phyloP scores from a whole-genome alignment of 2,888 invertebrate genomes.

The Drosophila algonquin region DNA sequence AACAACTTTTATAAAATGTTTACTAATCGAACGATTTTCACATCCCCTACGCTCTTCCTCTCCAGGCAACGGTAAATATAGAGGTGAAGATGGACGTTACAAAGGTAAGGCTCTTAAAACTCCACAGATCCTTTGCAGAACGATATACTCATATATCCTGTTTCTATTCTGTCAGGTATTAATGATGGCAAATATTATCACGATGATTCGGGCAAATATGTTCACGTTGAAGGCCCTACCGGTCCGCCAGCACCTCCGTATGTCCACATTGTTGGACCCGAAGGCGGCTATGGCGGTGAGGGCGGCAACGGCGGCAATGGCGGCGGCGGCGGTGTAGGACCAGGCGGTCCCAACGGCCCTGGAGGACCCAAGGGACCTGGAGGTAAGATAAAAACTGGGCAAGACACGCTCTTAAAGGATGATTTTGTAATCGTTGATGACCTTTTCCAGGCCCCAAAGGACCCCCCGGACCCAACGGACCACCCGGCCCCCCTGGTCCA shows the following conservation, averaged over 20 bases:
- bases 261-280: slow-evolving; percentile 80
- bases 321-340: slow-evolving; percentile 68
- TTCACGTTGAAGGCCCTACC: slow-evolving; percentile 82
- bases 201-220: slow-evolving; percentile 83
- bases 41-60: slow-evolving; percentile 50
- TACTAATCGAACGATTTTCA: slow-evolving; percentile 58
- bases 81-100: slow-evolving; percentile 62
- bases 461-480: slow-evolving; percentile 74
- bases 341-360: slow-evolving; percentile 79
- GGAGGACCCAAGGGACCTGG: slow-evolving; percentile 77
- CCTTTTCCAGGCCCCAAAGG: slow-evolving; percentile 38
- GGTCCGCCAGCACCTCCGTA: slow-evolving; percentile 83
- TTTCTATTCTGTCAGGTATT: slow-evolving; percentile 49
- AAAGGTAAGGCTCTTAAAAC: slow-evolving; percentile 62
- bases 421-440: not conserved
- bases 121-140: not conserved
- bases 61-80: slow-evolving; percentile 78
- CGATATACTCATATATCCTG: slow-evolving; percentile 1
- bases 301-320: slow-evolving; percentile 72
- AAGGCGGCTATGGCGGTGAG: slow-evolving; percentile 79
- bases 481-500: slow-evolving; percentile 80
- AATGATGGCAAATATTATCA: slow-evolving; percentile 81
- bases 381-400: slow-evolving; percentile 54
- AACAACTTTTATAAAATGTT: slow-evolving; percentile 20
- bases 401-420: accelerated